Percentiles rank a stretch among this genome's conserved stretches.
These are phyloP conservation scores for Etheostoma perlongum DNA, from an alignment of 2,797 vertebrate genomes.

Conservation along the genomic window DNA sequence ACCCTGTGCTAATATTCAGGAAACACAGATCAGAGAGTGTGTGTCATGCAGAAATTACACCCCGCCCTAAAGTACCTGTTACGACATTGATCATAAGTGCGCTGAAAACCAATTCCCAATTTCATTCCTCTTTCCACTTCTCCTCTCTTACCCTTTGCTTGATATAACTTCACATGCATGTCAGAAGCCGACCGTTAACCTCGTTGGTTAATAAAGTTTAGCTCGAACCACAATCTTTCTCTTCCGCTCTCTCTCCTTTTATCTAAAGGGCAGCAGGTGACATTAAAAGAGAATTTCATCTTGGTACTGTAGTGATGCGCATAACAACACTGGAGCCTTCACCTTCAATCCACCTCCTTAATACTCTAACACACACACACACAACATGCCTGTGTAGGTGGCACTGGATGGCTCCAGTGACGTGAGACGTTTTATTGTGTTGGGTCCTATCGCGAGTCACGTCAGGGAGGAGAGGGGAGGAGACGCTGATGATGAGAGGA, in stretches of 20 bases:
- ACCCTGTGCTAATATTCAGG: neutral
- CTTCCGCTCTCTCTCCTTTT: neutral
- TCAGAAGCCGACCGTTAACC: neutral
- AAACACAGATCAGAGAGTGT: neutral
- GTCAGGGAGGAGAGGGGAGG: constrained; percentile 1
- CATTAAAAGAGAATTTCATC: neutral
- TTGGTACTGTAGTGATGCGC: neutral
- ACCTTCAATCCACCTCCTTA: constrained; percentile 37
- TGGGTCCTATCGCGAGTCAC: constrained; percentile 15
- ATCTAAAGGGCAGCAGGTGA: neutral
- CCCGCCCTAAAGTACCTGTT: neutral
- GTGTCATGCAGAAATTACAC: too few species aligned
- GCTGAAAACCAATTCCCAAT: neutral
- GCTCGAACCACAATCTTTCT: neutral
- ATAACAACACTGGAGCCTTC: constrained; percentile 26
- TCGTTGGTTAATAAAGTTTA: neutral
- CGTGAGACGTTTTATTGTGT: constrained; percentile 34
- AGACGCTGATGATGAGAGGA: constrained; percentile 2
- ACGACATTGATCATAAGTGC: neutral
- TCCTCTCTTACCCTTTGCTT: neutral
- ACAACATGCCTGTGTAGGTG: constrained; percentile 7
- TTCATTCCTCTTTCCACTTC: neutral
- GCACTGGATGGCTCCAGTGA: constrained; percentile 25
- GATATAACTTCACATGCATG: constrained; percentile 1
- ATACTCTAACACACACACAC: neutral